Evolutionary conservation across 2,888 invertebrate species (phyloP).

Genomic region (Monoplex corrugatus): DNA sequence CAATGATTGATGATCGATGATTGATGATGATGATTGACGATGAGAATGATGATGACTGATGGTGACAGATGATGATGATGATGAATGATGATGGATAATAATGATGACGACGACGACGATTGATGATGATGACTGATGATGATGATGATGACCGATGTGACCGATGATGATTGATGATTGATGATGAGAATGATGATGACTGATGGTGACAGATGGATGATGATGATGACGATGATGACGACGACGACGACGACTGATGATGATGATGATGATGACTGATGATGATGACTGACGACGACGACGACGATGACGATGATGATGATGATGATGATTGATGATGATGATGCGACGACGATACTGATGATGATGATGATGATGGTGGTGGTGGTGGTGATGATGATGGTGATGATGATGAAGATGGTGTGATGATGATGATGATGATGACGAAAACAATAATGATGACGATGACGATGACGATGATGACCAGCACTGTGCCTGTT

Average conservation of each 20-base stretch:
- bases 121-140: too few species aligned
- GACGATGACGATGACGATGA: not conserved
- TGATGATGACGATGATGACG: not conserved
- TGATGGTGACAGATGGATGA: too few species aligned
- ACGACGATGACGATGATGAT: constrained; percentile 14
- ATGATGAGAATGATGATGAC: too few species aligned
- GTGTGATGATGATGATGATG: not conserved
- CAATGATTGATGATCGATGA: too few species aligned
- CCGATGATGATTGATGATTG: too few species aligned
- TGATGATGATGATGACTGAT: not conserved
- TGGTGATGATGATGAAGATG: not conserved
- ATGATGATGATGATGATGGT: constrained; percentile 37
- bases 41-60: too few species aligned
- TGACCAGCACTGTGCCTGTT: too few species aligned
- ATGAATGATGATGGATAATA: too few species aligned
- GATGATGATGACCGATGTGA: too few species aligned
- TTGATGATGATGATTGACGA: too few species aligned
- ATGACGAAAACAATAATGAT: not conserved
- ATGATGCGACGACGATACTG: not conserved
- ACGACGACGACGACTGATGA: not conserved
- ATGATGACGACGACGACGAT: too few species aligned
- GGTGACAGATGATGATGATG: too few species aligned
- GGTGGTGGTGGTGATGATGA: constrained; percentile 22
- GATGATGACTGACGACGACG: not conserved
- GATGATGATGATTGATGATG: not conserved